Conservation (phyloP, 2,113 vertebrate genomes). For the Xenotilapia leptura region DNA sequence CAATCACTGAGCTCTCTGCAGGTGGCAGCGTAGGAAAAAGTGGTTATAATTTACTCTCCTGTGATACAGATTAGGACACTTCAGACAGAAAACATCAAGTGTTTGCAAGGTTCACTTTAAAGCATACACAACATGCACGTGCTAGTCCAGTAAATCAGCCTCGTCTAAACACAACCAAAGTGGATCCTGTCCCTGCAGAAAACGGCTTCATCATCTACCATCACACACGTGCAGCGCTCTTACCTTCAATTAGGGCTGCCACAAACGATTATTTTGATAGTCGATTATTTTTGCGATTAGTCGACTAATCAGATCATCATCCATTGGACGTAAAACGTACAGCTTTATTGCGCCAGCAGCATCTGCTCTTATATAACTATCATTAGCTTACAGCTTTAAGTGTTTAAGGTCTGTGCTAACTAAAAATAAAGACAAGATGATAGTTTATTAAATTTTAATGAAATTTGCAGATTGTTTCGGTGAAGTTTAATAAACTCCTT, state of each 20-base stretch:
- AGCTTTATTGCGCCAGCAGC: no score
- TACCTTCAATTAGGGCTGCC: conserved; percentile 4
- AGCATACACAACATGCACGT: background rate
- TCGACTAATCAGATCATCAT: no score
- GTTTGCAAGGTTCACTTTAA: background rate
- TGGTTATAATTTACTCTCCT: background rate
- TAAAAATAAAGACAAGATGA: no score
- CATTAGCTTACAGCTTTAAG: no score
- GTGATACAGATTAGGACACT: background rate
- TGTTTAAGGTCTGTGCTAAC: no score
- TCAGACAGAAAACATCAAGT: background rate
- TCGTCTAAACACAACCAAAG: background rate
- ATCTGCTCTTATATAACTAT: no score
- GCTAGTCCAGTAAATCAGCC: background rate
- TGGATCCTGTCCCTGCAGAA: background rate
- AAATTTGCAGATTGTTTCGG: no score
- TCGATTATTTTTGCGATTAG: no score
- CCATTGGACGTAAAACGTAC: no score
- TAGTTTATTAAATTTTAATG: no score
- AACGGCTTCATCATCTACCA: background rate
- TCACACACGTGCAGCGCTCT: background rate
- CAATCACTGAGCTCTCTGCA: conserved; percentile 15
- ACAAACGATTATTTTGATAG: no score
- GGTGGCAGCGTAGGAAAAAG: background rate
- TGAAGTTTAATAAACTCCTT: no score